Evolutionary conservation across 2,113 vertebrate species (phyloP).

Genomic region (Tyto alba): DNA sequence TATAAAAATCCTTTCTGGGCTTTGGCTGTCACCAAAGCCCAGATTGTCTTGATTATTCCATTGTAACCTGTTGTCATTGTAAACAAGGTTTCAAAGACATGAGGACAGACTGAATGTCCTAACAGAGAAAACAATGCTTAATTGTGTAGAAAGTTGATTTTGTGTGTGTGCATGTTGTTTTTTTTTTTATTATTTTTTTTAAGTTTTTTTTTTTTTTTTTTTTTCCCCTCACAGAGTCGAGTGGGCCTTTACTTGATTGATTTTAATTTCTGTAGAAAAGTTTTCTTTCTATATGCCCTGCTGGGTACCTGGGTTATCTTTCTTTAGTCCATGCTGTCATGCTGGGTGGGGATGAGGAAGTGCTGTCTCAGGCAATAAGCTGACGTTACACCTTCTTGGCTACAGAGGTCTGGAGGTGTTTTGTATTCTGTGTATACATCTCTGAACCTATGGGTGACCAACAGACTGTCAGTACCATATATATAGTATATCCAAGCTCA

Average conservation of each 20-base stretch:
- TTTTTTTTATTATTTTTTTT: too few species aligned
- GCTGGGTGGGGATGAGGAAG: background rate
- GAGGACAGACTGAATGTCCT: constrained; percentile 6
- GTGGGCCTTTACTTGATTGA: background rate
- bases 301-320: background rate
- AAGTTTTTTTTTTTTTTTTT: too few species aligned
- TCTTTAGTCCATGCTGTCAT: background rate
- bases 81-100: constrained; percentile 10
- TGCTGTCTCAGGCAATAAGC: background rate
- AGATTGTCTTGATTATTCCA: constrained; percentile 10
- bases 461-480: background rate
- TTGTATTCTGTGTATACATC: background rate
- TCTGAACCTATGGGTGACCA: background rate
- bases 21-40: constrained; percentile 33
- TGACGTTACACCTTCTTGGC: background rate
- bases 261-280: background rate
- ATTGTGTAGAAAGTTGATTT: background rate
- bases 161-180: too few species aligned
- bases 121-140: constrained; percentile 25
- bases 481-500: background rate
- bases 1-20: constrained; percentile 22
- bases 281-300: background rate
- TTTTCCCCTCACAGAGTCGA: background rate
- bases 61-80: constrained; percentile 1
- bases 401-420: background rate